Evolutionary conservation across 2,113 vertebrate species (phyloP), one percentile per base, ranked within the genome.

Genomic region (human (Homo sapiens)): DNA sequence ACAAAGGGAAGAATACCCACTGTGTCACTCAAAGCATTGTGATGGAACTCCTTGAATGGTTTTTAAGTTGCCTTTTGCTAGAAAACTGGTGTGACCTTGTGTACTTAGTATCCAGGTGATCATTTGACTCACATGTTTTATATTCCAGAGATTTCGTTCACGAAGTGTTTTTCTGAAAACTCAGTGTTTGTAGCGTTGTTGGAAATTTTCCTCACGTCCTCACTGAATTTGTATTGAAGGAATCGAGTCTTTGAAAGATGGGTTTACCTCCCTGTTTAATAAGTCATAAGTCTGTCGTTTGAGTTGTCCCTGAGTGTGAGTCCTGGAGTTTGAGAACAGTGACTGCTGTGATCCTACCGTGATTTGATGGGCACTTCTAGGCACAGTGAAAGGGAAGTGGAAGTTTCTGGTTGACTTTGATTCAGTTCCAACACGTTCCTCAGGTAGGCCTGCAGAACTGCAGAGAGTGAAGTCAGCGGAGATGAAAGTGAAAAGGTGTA

Each of bases 401-500:
- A 32, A 2, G 94, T 59, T 76, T 96, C 97, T 50, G 11, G 59
- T 8, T 59, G 93, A 40, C 98, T 98, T 98, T 97, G 97, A 98
- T 96, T 94, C 35, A 8, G 50, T 90, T 76, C 91, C 96, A 30
- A 75, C 0, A 0, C 68, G 94, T 95, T 96, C 96, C 90, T 98
- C 96, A 78, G 96, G 84, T 90, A 72, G 0, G 10, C 96, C 96
- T 6, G 0, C n/a, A 35, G 92, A 35, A 70, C 89, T 8, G 61
- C 16, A 14, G 96, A 55, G 13, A 76, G 82, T 82, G 30, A 88
- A 98, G 91, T 90, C 96, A 16, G 85, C 89, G 0, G 64, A 92
- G 89, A 94, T 90, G 55, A 97, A 98, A 97, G 97, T 89, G 94
- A 90, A 86, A 68, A 97, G 96, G 96, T 85, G 94, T 55, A 83